Base-by-base conservation (phyloP, 2,888 invertebrate genomes). In the Agonopterix arenella region DNA sequence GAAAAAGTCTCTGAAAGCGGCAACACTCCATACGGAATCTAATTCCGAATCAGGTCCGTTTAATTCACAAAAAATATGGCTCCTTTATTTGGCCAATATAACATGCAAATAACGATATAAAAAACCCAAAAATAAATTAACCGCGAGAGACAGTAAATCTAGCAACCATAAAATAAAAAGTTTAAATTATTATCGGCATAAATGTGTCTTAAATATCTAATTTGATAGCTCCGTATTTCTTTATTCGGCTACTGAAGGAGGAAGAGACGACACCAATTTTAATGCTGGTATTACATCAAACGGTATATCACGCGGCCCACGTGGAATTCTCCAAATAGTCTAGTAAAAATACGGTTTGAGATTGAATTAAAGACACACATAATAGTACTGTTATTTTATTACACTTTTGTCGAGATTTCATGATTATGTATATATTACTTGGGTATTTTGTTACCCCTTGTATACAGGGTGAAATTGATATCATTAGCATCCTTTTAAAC, bases 181-280 rank as follows among this genome's bases (percentile, higher is more conserved):
- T 64, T 65, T 74, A 67, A 82, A 70, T 73, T 82, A 82, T 73
- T 73, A 66, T 65, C 59, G 58, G 55, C 68, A 77, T 82, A 81
- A 81, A 81, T 68, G 67, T 80, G 77, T 79, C 76, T 74, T 68
- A 68, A 62, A 62, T 65, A 59, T 74, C 77, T 76, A 75, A 70
- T 69, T 69, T 70, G 64, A 81, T 77, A 70, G 75, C 67, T 66
- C 59, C 60, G 65, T 77, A 73, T 76, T 76, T 80, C 69, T 76
- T 74, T 66, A 72, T 75, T 70, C 66, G 64, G 83, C 85, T 84
- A 73, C 84, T 80, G 84, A 76, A 79, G 72, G 66, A 75, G 72
- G 70, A 70, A 66, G 49, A 56, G 54, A 54, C 53, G 60, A 62
- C 63, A 66, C 66, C 60, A 64, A 66, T 76, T 75, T 72, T 71